These are phyloP conservation scores for Linnaemya vulpina DNA, from an alignment of 2,888 invertebrate genomes.

Conservation along the genomic window DNA sequence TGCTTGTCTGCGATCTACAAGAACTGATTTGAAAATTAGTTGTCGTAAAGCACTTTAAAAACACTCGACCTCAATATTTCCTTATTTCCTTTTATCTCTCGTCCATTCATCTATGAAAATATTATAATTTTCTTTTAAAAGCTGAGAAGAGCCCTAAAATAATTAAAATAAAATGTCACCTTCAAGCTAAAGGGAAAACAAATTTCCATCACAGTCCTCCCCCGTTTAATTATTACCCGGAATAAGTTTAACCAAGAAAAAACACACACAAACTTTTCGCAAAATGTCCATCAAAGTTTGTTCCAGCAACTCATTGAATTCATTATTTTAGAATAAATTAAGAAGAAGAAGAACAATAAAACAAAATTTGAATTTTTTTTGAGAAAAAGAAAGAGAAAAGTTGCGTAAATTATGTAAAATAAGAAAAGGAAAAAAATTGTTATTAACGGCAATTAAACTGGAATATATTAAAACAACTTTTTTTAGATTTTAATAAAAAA, in stretches of 20 bases:
- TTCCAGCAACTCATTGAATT: not conserved
- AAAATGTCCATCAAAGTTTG: constrained; percentile 7
- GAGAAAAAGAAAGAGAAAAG: not conserved
- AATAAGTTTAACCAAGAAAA: not conserved
- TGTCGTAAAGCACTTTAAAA: too few species aligned
- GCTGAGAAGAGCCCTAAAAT: too few species aligned
- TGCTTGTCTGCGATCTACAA: too few species aligned
- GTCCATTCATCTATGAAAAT: not conserved
- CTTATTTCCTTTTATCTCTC: too few species aligned
- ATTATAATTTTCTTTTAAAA: not conserved
- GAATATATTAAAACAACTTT: constrained; percentile 11
- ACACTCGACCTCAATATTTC: too few species aligned
- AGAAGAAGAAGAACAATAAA: not conserved
- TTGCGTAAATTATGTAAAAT: constrained; percentile 8
- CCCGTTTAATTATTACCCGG: not conserved
- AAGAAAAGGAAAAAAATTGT: not conserved
- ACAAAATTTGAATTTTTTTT: constrained; percentile 13
- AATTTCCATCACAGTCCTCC: not conserved
- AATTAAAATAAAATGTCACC: too few species aligned
- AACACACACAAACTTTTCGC: not conserved
- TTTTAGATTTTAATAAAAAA: not conserved
- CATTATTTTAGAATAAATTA: constrained; percentile 10
- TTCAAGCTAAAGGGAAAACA: not conserved
- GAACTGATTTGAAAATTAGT: too few species aligned
- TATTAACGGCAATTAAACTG: not conserved